phyloP scores from a whole-genome alignment of 2,888 invertebrate species.

The Temnothorax rugatulus region DNA sequence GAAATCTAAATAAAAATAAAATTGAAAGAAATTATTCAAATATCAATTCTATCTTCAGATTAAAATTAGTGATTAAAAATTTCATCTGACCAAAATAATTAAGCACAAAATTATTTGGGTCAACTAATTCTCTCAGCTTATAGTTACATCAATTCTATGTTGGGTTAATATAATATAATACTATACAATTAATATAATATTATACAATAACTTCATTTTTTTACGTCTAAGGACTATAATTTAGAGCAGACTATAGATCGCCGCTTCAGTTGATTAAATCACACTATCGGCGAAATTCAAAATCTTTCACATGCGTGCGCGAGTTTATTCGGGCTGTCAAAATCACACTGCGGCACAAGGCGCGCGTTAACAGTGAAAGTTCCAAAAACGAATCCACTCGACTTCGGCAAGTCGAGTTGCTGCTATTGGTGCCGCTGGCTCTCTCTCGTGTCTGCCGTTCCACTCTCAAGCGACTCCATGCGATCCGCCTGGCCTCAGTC shows the following conservation, averaged over 20 bases:
- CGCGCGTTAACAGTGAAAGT: constrained; percentile 81
- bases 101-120: background rate
- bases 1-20: constrained; percentile 1
- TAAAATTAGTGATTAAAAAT: background rate
- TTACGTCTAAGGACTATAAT: background rate
- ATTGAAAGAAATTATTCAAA: background rate
- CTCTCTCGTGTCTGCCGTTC: constrained; percentile 65
- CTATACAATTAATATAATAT: background rate
- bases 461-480: constrained; percentile 50
- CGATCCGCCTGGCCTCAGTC: constrained; percentile 76
- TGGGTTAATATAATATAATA: background rate
- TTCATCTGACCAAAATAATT: background rate
- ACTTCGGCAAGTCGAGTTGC: constrained; percentile 19
- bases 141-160: background rate
- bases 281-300: background rate
- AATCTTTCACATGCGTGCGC: background rate
- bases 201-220: background rate
- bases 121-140: background rate
- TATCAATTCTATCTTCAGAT: background rate
- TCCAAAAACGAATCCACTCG: constrained; percentile 56
- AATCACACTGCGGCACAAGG: constrained; percentile 71
- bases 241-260: background rate
- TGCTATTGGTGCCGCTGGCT: constrained; percentile 64
- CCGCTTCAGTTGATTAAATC: background rate
- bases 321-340: constrained; percentile 63